Conservation (phyloP, 2,888 invertebrate genomes). For the Germaria angustata region DNA sequence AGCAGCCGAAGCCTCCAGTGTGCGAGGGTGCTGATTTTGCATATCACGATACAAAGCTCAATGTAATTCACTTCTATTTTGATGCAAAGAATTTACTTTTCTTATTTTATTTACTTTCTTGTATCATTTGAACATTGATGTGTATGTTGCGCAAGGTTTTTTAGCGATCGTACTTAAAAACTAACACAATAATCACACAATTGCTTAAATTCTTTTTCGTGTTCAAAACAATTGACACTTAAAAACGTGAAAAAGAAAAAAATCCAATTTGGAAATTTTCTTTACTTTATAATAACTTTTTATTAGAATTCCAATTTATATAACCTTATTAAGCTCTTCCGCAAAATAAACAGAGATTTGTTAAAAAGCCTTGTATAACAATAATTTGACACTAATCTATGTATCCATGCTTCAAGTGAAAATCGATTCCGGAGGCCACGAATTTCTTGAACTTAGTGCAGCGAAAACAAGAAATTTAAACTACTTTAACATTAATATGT, state of each 20-base stretch:
- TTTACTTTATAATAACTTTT: constrained; percentile 3
- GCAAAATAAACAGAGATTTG: constrained; percentile 4
- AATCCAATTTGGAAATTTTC: constrained; percentile 36
- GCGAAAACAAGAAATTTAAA: background rate
- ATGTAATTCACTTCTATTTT: background rate
- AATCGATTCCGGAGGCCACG: constrained; percentile 62
- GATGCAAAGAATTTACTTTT: constrained; percentile 7
- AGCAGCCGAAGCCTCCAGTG: constrained; percentile 72
- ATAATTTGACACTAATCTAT: constrained; percentile 60
- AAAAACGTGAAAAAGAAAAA: constrained; percentile 26
- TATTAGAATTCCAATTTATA: background rate
- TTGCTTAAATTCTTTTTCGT: constrained; percentile 29
- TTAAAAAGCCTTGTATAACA: constrained; percentile 30
- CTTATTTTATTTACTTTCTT: constrained; percentile 25
- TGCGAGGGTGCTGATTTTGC: constrained; percentile 64
- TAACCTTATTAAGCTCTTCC: background rate
- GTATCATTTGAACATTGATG: constrained; percentile 26
- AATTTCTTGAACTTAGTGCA: constrained; percentile 14
- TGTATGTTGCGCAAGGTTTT: constrained; percentile 64
- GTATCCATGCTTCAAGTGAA: constrained; percentile 61
- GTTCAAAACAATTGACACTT: constrained; percentile 52
- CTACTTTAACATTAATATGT: background rate
- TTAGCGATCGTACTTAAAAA: constrained; percentile 28
- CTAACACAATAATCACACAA: constrained; percentile 17
- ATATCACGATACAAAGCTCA: constrained; percentile 49